phyloP scores from a whole-genome alignment of 1,140 invertebrate species.

The Physella acuta region DNA sequence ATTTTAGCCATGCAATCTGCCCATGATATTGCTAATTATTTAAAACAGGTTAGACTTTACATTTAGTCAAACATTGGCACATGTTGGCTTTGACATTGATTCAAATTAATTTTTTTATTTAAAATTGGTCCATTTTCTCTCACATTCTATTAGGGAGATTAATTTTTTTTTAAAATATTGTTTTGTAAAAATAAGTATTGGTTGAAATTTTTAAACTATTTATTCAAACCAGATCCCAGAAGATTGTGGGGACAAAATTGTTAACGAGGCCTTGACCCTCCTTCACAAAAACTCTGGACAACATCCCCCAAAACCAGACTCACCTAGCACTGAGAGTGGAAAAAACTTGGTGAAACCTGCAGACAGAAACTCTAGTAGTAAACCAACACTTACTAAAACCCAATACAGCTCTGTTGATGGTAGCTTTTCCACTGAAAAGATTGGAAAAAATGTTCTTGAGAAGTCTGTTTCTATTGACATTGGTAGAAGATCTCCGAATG shows the following conservation, averaged over 20 bases:
- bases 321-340: slow-evolving; percentile 34
- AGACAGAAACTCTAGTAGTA: too few species aligned
- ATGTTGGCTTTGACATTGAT: too few species aligned
- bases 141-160: slow-evolving; percentile 3
- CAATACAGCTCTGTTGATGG: too few species aligned
- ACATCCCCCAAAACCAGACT: slow-evolving; percentile 40
- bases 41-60: slow-evolving; percentile 72
- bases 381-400: too few species aligned
- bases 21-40: slow-evolving; percentile 67
- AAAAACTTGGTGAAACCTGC: slow-evolving; percentile 2
- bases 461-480: too few species aligned
- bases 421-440: too few species aligned
- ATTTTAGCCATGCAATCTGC: slow-evolving; percentile 67
- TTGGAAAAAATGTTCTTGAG: too few species aligned
- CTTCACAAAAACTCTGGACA: slow-evolving; percentile 66
- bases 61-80: too few species aligned
- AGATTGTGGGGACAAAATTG: slow-evolving; percentile 74
- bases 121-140: too few species aligned
- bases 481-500: too few species aligned
- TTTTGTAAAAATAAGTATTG: not conserved
- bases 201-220: not conserved
- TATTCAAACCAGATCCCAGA: slow-evolving; percentile 68
- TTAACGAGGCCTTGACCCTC: slow-evolving; percentile 76
- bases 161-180: not conserved
- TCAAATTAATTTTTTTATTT: too few species aligned